Base-by-base conservation (phyloP, 2,888 invertebrate species). In the Cistogaster globosa region DNA sequence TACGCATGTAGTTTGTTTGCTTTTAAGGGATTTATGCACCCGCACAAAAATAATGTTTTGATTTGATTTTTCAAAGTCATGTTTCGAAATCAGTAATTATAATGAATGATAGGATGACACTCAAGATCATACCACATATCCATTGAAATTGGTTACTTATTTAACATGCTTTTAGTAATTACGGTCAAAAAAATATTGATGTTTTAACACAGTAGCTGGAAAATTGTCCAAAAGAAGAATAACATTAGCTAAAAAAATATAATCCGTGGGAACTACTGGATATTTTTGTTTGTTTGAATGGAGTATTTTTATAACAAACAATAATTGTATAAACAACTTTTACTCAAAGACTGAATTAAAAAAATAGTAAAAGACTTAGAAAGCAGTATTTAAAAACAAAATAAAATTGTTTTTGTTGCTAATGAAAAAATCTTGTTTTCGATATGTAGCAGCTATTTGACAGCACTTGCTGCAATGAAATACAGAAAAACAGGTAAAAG, bases 131-230 rank as follows among this genome's bases (percentile, higher is more conserved):
- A 55, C 8, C 42, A 22, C 48, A 57, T 63, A 58, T 51, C 42
- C 48, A n/a, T 58, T 16, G 38, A 53, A 53, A 36, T 20, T 51
- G 22, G 72, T 48, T 78, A 26, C 74, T 74, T 55, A 68, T 74
- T 53, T 26, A 71, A 62, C 42, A 42, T 11, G 42, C 11, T 42
- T 42, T 71, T 69, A 45, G 58, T 69, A 90, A 90, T 91, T 90
- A 91, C 89, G 91, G 90, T 89, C 89, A 90, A 90, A 90, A 90
- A 89, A 90, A 90, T 91, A 90, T 91, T 90, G 88, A 55, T 55
- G n/a, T 36, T 45, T 53, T 48, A 26, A 36, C n/a, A 42, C 65
- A 51, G 42, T 71, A 74, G 67, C 38, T 60, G 53, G 0, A 16
- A 32, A 32, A 67, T 36, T 18, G 18, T 51, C 51, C 7, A 0